Percentiles rank a stretch among this genome's conserved stretches.
Conservation (phyloP, 2,888 invertebrate genomes). For the Oscheius sp. region DNA sequence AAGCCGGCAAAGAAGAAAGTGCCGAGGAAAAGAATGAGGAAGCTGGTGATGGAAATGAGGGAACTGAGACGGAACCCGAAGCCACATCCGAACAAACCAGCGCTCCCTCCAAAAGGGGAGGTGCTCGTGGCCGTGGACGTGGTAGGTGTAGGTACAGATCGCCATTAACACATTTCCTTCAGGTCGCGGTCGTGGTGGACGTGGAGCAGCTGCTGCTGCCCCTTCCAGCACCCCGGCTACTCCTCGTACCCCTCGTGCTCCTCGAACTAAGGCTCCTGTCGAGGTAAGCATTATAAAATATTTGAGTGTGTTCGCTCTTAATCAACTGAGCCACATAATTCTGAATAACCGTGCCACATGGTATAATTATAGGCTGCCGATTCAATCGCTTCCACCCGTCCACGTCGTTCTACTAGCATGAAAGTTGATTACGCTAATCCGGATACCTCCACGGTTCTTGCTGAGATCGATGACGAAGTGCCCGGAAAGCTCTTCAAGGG, state of each 20-base stretch:
- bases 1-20: background rate
- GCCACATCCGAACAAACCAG: constrained; percentile 36
- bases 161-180: constrained; percentile 9
- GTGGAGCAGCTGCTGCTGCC: constrained; percentile 22
- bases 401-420: constrained; percentile 66
- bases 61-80: constrained; percentile 23
- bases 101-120: constrained; percentile 35
- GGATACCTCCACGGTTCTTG: constrained; percentile 66
- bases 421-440: constrained; percentile 70
- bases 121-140: constrained; percentile 47
- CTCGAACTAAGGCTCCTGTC: constrained; percentile 36
- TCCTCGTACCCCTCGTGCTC: constrained; percentile 29
- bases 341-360: background rate
- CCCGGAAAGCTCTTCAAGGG: constrained; percentile 66
- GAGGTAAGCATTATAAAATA: constrained; percentile 8
- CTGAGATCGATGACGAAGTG: constrained; percentile 70
- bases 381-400: constrained; percentile 63
- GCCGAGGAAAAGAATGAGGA: constrained; percentile 27
- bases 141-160: background rate
- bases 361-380: constrained; percentile 40
- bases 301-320: too few relatives aligned
- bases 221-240: constrained; percentile 22
- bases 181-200: constrained; percentile 56
- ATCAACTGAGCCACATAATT: too few relatives aligned
- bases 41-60: constrained; percentile 38